These are phyloP conservation scores for Caenorhabditis tropicalis DNA, from an alignment of 1,140 invertebrate species.

Conservation along the genomic window DNA sequence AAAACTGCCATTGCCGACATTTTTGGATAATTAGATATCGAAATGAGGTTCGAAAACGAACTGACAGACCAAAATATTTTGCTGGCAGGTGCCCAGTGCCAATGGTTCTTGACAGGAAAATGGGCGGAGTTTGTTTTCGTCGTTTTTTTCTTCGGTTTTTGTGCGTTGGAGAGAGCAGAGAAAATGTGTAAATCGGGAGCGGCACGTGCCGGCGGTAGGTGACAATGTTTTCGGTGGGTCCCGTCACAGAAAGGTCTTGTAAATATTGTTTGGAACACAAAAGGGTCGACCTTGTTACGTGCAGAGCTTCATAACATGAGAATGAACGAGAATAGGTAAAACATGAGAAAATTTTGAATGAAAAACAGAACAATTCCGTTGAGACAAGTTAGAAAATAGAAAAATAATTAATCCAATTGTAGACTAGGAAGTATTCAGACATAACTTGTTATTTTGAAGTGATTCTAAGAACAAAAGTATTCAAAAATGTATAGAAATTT, in stretches of 20 bases:
- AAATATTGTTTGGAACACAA: not conserved
- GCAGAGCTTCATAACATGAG: not conserved
- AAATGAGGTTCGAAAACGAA: not conserved
- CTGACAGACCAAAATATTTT: not conserved
- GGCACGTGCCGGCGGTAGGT: not conserved
- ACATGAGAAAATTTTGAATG: not conserved
- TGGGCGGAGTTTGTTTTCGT: conserved; percentile 16
- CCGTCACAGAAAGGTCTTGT: not conserved
- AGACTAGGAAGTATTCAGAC: not conserved
- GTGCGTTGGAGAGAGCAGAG: not conserved
- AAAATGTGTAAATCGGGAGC: conserved; percentile 15
- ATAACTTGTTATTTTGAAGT: too few relatives aligned
- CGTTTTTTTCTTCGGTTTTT: conserved; percentile 19
- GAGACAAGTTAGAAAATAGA: not conserved
- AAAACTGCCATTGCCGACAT: conserved; percentile 31
- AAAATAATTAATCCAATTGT: not conserved
- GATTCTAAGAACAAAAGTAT: not conserved
- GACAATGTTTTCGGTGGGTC: conserved; percentile 4
- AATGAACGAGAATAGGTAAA: not conserved
- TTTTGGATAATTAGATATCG: not conserved
- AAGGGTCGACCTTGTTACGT: not conserved
- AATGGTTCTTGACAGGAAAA: not conserved
- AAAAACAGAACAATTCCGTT: not conserved
- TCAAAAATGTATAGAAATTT: not conserved
- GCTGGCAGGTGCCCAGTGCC: not conserved